phyloP scores from a whole-genome alignment of 2,113 vertebrate species.

The Hyaena hyaena region DNA sequence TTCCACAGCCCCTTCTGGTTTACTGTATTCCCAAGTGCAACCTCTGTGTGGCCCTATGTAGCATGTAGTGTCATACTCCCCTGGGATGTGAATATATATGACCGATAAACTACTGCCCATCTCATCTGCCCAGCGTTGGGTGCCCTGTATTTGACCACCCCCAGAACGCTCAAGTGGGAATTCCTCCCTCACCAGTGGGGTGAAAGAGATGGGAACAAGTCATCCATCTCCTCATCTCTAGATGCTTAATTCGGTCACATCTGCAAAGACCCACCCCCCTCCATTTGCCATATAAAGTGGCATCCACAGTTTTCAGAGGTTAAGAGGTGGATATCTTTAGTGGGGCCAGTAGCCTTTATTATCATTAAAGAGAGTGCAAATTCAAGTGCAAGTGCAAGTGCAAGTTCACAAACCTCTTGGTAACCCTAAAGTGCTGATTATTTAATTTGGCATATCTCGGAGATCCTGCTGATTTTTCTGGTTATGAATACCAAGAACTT shows the following conservation, averaged over 20 bases:
- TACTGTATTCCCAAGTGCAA: not conserved
- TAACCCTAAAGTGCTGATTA: conserved; percentile 32
- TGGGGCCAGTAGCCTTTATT: not conserved
- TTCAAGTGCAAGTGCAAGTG: not conserved
- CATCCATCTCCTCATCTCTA: not conserved
- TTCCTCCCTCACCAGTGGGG: not conserved
- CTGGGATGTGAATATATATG: not conserved
- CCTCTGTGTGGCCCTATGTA: not conserved
- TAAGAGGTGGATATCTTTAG: not conserved
- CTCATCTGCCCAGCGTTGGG: not conserved
- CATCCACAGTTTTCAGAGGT: not conserved
- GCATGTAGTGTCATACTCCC: not conserved
- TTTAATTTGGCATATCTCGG: conserved; percentile 29
- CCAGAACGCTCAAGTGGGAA: not conserved
- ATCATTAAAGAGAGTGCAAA: conserved; percentile 4
- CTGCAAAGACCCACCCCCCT: not conserved
- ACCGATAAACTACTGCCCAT: not conserved
- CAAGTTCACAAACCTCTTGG: not conserved
- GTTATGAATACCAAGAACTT: conserved; percentile 23
- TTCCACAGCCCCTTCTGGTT: not conserved
- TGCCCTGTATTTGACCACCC: not conserved
- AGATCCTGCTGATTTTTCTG: conserved; percentile 23
- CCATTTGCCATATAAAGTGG: not conserved
- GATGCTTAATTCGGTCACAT: not conserved
- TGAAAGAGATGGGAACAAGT: not conserved